Percentiles rank a stretch among this genome's conserved stretches.
Evolutionary conservation across 2,797 vertebrate genomes (phyloP).

Genomic region (Acrossocheilus fasciatus): DNA sequence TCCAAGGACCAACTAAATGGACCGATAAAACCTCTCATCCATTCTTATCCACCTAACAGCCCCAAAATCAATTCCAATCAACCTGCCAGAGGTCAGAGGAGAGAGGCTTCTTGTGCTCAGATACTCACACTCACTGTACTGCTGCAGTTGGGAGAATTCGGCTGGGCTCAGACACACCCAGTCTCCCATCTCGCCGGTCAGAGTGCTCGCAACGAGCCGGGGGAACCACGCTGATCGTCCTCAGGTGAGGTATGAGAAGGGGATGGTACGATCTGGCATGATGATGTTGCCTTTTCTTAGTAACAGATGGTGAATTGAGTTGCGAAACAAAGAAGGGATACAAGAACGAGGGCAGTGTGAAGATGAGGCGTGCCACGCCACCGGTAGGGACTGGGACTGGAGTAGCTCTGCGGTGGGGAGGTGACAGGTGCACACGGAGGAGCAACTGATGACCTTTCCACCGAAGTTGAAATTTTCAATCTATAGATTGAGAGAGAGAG

Average conservation of each 20-base stretch:
- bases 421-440: conserved; percentile 35
- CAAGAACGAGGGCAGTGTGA: conserved; percentile 31
- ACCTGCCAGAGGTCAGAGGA: background rate
- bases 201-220: background rate
- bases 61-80: conserved; percentile 37
- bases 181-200: conserved; percentile 82
- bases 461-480: conserved; percentile 36
- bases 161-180: conserved; percentile 91
- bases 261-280: conserved; percentile 59
- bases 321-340: conserved; percentile 28
- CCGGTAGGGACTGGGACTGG: conserved; percentile 48
- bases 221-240: conserved; percentile 64
- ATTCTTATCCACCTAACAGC: conserved; percentile 29
- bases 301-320: conserved; percentile 53
- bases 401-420: conserved; percentile 39
- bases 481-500: conserved; percentile 56
- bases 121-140: conserved; percentile 94
- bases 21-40: conserved; percentile 14
- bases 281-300: conserved; percentile 62
- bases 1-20: conserved; percentile 31
- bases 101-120: background rate
- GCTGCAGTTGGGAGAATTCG: conserved; percentile 91
- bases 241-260: conserved; percentile 57
- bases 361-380: conserved; percentile 50
- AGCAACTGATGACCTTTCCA: conserved; percentile 37